Conservation (phyloP, 2,888 invertebrate species). For the Litoditis marina region DNA sequence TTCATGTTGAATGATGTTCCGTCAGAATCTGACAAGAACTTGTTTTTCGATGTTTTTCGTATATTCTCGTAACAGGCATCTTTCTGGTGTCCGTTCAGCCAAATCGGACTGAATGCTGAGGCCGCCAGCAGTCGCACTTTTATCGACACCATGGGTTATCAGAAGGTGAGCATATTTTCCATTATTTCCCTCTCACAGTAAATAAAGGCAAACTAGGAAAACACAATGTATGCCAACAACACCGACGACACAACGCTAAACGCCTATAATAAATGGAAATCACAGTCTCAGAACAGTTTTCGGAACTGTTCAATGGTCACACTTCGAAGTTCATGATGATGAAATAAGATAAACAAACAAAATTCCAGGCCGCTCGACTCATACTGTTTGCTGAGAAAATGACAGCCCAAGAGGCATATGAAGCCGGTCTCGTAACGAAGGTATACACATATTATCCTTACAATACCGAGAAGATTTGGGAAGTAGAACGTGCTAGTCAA, state of each 20-base stretch:
- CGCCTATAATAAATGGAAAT: no score
- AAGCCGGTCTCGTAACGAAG: slow-evolving; percentile 76
- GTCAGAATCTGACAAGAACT: neutral
- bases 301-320: no score
- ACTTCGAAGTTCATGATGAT: no score
- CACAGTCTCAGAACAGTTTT: no score
- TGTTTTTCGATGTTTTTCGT: neutral
- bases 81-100: slow-evolving; percentile 46
- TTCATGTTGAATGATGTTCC: slow-evolving; percentile 66
- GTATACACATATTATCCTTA: no score
- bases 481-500: no score
- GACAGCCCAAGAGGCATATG: slow-evolving; percentile 75
- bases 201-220: no score
- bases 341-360: neutral
- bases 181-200: neutral
- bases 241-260: no score
- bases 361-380: slow-evolving; percentile 66
- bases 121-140: slow-evolving; percentile 44
- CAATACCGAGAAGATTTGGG: no score
- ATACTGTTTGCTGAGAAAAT: slow-evolving; percentile 75
- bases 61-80: slow-evolving; percentile 37
- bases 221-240: no score
- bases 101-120: slow-evolving; percentile 48
- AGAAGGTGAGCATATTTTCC: slow-evolving; percentile 68
- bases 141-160: slow-evolving; percentile 68